A percentile compares a stretch with the other conserved stretches of the same genome.
Evolutionary conservation across 2,797 vertebrate genomes (phyloP).

Genomic region (Pempheris klunzingeri): DNA sequence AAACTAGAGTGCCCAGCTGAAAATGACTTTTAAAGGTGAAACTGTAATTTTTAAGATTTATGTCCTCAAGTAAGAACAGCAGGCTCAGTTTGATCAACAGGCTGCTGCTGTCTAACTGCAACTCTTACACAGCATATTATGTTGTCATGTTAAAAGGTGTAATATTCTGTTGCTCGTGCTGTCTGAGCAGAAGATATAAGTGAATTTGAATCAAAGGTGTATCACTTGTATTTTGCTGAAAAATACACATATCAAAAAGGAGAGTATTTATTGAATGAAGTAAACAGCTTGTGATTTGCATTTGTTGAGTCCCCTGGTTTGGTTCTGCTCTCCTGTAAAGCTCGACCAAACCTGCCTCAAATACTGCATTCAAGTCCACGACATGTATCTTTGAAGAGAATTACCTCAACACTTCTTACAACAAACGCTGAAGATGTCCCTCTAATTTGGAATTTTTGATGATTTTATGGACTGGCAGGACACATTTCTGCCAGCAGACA

Average conservation of each 20-base stretch:
- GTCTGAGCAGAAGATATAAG: background rate
- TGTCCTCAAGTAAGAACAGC: background rate
- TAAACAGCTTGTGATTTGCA: conserved; percentile 37
- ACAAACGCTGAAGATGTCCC: conserved; percentile 18
- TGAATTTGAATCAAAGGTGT: conserved; percentile 2
- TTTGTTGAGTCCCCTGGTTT: conserved; percentile 7
- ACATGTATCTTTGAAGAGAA: conserved; percentile 17
- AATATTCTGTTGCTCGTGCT: background rate
- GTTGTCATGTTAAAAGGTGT: background rate
- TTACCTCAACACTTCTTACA: conserved; percentile 25
- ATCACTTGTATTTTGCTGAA: no score
- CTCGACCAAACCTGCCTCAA: conserved; percentile 7
- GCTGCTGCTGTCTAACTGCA: conserved; percentile 27
- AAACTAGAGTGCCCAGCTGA: background rate
- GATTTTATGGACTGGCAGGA: conserved; percentile 21
- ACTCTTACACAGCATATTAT: background rate
- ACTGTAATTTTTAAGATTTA: background rate
- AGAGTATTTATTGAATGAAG: conserved; percentile 16
- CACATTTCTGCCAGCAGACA: conserved; percentile 40
- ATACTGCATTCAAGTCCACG: conserved; percentile 6
- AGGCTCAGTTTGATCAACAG: conserved; percentile 47
- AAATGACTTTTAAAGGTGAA: background rate
- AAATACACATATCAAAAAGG: no score
- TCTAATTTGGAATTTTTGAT: conserved; percentile 13
- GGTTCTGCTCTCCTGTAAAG: background rate